A percentile compares a stretch with the other conserved stretches of the same genome.
Evolutionary conservation across 92 coral and sea anemone genomes (phyloP).

Genomic region (Nematostella vectensis): DNA sequence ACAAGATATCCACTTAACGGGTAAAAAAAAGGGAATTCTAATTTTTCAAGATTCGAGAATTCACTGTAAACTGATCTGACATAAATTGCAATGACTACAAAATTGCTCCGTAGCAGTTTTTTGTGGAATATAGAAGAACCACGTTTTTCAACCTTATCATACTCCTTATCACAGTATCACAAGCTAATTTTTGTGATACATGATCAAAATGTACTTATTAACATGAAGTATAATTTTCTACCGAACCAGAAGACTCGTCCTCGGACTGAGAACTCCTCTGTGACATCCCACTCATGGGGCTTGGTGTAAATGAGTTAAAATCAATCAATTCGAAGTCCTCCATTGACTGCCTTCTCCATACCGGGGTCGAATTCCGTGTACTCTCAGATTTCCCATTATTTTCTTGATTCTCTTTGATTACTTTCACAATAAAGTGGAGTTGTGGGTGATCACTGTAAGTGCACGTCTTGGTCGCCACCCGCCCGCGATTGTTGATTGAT

Average conservation of each 20-base stretch:
- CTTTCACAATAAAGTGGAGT: slow-evolving; percentile 79
- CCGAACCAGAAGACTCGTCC: slow-evolving; percentile 1
- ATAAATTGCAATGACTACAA: too few relatives aligned
- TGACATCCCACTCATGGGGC: slow-evolving; percentile 37
- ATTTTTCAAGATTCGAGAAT: too few relatives aligned
- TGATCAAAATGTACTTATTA: not conserved
- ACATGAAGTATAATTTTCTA: slow-evolving; percentile 3
- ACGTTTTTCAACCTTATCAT: too few relatives aligned
- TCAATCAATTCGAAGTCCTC: slow-evolving; percentile 4
- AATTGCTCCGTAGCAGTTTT: too few relatives aligned
- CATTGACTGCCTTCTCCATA: slow-evolving; percentile 1
- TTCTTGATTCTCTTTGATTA: slow-evolving; percentile 35
- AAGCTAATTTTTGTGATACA: too few relatives aligned
- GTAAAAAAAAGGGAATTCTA: too few relatives aligned
- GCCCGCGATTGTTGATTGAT: slow-evolving; percentile 61
- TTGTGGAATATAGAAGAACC: too few relatives aligned
- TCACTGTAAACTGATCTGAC: too few relatives aligned
- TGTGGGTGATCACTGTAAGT: slow-evolving; percentile 67
- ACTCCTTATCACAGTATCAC: too few relatives aligned
- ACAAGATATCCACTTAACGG: too few relatives aligned
- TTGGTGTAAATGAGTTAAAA: slow-evolving; percentile 42
- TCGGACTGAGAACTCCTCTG: not conserved
- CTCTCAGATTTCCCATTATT: not conserved
- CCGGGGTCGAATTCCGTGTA: not conserved
- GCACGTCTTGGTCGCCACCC: slow-evolving; percentile 57